Conservation (phyloP, 2,113 vertebrate genomes). For the Takifugu bimaculatus region DNA sequence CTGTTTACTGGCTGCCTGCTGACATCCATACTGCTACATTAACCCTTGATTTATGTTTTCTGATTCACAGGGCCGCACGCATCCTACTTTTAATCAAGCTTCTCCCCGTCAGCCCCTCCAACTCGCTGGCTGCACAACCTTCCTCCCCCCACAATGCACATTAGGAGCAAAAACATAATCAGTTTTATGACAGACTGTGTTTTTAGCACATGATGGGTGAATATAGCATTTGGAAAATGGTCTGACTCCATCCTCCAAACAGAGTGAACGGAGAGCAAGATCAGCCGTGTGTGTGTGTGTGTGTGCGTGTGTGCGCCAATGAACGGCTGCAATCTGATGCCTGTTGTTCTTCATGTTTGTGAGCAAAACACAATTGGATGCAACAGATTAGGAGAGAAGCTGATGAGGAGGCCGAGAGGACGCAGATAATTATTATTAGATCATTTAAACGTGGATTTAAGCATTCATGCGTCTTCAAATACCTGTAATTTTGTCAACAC, state of each 20-base stretch:
- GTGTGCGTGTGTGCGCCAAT: conserved; percentile 18
- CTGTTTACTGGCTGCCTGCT: conserved; percentile 64
- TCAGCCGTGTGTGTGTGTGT: conserved; percentile 37
- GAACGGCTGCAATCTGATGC: conserved; percentile 49
- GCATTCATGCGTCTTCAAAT: neutral
- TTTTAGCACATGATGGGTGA: conserved; percentile 78
- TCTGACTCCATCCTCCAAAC: conserved; percentile 45
- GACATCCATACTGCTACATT: conserved; percentile 51
- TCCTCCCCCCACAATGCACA: conserved; percentile 54
- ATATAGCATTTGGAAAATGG: conserved; percentile 71
- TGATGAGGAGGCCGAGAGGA: neutral
- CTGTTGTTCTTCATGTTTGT: conserved; percentile 53
- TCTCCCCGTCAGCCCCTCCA: conserved; percentile 35
- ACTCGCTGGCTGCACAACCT: conserved; percentile 15
- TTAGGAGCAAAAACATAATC: conserved; percentile 68
- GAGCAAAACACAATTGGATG: conserved; percentile 24
- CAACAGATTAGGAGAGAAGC: no score
- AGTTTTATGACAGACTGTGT: conserved; percentile 70
- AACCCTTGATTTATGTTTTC: conserved; percentile 70
- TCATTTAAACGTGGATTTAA: neutral
- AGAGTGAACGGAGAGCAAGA: conserved; percentile 46
- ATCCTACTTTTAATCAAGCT: conserved; percentile 74
- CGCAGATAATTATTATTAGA: neutral
- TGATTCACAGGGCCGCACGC: conserved; percentile 65
- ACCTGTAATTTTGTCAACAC: neutral